Base-by-base conservation (phyloP, 2,113 vertebrate genomes). In the Plestiodon gilberti region DNA sequence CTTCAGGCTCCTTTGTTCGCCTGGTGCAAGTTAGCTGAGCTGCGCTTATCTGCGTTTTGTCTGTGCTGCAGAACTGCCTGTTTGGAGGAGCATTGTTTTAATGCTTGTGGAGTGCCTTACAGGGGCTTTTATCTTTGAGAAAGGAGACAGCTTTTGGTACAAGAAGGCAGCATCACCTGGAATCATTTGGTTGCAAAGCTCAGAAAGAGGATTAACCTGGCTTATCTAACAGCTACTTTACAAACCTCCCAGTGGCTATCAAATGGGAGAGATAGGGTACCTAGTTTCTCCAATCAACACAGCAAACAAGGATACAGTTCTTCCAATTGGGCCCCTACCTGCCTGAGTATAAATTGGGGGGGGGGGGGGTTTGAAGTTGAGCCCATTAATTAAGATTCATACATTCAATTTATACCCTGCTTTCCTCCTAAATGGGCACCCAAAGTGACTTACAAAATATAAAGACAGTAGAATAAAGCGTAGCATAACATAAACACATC, bases 31-130 rank as follows among this genome's bases (percentile, higher is more conserved):
- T 30, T 30, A 84, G 59, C 40, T 64, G 82, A 52, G 61, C 61
- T 30, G 64, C 55, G n/a, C 38, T 87, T 65, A 65, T 57, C 70
- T 80, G 30, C 33, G 33, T 78, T 80, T 73, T 86, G 77, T 71
- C 61, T 35, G 35, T n/a, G 40, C 43, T 38, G 59, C 70, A 87
- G 59, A 81, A 65, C n/a, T 38, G n/a, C 43, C 33, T 65, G 64
- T 79, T 65, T 15, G 22, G 17, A 81, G n/a, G 3, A 87, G 33
- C 6, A 22, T 65, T 65, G 33, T 75, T 81, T 86, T 52, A 70
- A 79, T 64, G 38, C 33, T 79, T 74, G 38, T 33, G 33, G 30
- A 61, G 15, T 61, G 67, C 38, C 67, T 23, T 18, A 33, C 23
- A 33, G 33, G 23, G 18, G 20, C 22, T 80, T 70, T 74, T 74